phyloP scores from a whole-genome alignment of 2,113 vertebrate species.

The Zosterops lateralis region DNA sequence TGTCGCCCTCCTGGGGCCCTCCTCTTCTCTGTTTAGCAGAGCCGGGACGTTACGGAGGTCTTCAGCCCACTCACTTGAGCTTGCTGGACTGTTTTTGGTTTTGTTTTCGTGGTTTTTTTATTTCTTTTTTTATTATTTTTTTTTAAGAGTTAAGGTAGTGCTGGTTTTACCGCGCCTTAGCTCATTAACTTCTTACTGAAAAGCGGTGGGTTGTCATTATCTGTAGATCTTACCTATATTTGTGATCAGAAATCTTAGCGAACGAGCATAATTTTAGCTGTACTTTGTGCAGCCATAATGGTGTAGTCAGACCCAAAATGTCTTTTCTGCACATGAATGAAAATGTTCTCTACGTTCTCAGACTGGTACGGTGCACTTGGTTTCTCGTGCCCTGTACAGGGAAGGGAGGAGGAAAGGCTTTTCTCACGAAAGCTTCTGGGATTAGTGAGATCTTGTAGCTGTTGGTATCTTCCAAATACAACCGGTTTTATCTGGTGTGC shows the following conservation, averaged over 20 bases:
- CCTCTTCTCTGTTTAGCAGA: not conserved
- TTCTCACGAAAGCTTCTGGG: not conserved
- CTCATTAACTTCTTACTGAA: not conserved
- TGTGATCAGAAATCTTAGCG: not conserved
- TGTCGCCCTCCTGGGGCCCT: too few relatives aligned
- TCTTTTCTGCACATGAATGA: not conserved
- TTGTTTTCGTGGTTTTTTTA: too few relatives aligned
- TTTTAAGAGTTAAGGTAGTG: not conserved
- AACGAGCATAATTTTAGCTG: not conserved
- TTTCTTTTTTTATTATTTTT: too few relatives aligned
- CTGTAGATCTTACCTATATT: not conserved
- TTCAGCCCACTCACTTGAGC: not conserved
- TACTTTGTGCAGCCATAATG: not conserved
- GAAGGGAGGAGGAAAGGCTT: not conserved
- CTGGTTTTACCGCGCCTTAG: not conserved
- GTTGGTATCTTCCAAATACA: not conserved
- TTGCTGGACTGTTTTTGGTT: not conserved
- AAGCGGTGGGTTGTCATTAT: not conserved
- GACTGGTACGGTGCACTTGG: rapidly evolving
- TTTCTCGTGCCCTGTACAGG: not conserved
- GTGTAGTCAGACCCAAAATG: not conserved
- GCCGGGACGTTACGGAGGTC: not conserved
- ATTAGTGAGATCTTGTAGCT: not conserved
- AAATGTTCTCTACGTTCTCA: rapidly evolving
- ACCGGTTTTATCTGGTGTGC: not conserved